Conservation (phyloP, 2,797 vertebrate species). For the Bothrops alternatus region DNA sequence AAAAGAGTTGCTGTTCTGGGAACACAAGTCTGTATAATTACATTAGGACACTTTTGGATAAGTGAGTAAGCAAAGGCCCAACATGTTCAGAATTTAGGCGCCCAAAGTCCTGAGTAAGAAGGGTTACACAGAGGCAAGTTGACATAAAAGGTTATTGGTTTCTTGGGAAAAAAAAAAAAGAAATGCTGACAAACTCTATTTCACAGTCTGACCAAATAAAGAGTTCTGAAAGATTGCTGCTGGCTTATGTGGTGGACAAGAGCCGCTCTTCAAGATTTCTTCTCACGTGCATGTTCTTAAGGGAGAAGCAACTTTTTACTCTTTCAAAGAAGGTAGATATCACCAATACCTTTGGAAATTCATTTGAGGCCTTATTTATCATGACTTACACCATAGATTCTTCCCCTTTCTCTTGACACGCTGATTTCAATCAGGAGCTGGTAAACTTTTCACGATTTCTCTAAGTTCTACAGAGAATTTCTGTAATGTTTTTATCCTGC, state of each 20-base stretch:
- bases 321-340: neutral
- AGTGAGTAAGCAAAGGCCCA: slow-evolving; percentile 16
- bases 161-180: neutral
- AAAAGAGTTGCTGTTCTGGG: slow-evolving; percentile 3
- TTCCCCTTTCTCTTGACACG: too few relatives aligned
- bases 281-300: neutral
- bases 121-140: neutral
- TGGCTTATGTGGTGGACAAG: neutral
- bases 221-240: neutral
- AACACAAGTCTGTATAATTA: neutral
- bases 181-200: slow-evolving; percentile 1
- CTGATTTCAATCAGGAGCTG: neutral
- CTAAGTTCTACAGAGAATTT: neutral
- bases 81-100: neutral
- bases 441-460: neutral
- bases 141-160: slow-evolving; percentile 6
- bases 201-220: slow-evolving; percentile 4
- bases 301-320: neutral
- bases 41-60: slow-evolving; percentile 22
- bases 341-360: neutral
- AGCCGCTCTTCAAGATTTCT: neutral
- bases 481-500: neutral
- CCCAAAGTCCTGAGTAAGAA: slow-evolving; percentile 57
- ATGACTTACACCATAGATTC: neutral
- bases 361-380: neutral